phyloP scores from a whole-genome alignment of 2,113 vertebrate genomes.

The Phasianus colchicus region DNA sequence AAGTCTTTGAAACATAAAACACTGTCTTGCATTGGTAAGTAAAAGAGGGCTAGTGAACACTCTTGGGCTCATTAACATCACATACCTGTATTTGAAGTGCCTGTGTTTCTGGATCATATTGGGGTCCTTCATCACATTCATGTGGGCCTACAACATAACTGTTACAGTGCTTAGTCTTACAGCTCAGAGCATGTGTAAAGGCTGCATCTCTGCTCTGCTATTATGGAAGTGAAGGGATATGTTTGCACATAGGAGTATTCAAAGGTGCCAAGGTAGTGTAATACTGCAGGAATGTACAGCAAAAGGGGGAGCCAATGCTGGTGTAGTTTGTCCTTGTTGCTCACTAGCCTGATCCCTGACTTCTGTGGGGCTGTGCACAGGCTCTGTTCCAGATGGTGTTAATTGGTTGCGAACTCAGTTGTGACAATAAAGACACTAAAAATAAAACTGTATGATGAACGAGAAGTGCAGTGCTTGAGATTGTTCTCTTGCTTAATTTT shows the following conservation, averaged over 20 bases:
- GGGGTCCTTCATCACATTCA: neutral
- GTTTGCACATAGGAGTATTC: neutral
- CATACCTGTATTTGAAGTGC: neutral
- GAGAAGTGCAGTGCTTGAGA: neutral
- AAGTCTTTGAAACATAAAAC: neutral
- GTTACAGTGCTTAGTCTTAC: neutral
- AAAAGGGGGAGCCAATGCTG: rapidly evolving
- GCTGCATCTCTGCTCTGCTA: neutral
- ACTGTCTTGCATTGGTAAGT: neutral
- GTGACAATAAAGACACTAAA: neutral
- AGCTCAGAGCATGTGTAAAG: neutral
- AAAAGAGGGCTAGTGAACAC: neutral
- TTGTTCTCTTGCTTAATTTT: neutral
- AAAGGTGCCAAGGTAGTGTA: neutral
- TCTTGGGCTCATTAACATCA: neutral
- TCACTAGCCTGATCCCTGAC: neutral
- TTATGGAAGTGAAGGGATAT: neutral
- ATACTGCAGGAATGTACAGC: rapidly evolving
- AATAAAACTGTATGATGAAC: neutral
- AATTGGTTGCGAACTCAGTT: neutral
- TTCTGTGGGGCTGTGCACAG: neutral
- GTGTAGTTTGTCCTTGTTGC: neutral
- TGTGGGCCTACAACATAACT: neutral
- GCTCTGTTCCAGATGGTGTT: neutral
- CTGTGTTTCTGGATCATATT: neutral